Evolutionary conservation across 2,113 vertebrate genomes (phyloP).

Genomic region (Eulemur rufifrons): DNA sequence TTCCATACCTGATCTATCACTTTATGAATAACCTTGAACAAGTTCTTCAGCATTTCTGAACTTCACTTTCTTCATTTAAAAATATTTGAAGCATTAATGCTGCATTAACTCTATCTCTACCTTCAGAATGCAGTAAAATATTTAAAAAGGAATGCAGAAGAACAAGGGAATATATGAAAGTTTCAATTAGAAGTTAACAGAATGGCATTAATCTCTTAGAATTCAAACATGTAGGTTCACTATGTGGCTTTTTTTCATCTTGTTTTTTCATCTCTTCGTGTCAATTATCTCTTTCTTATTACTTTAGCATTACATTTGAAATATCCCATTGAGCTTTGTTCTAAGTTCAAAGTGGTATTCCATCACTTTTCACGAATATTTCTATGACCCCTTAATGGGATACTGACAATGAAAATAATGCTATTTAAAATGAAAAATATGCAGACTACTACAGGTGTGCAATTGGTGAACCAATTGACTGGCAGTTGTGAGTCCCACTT

Average conservation of each 20-base stretch:
- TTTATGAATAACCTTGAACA: background rate
- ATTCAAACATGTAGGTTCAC: background rate
- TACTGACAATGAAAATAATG: conserved; percentile 18
- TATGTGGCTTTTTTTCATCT: background rate
- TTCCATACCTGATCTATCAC: background rate
- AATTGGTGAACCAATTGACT: conserved; percentile 39
- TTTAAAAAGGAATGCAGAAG: background rate
- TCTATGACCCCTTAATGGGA: conserved; percentile 23
- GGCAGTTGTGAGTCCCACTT: background rate
- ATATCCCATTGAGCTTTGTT: conserved; percentile 49
- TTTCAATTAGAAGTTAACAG: background rate
- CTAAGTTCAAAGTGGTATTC: conserved; percentile 35
- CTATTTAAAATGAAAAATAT: conserved; percentile 34
- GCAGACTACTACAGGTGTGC: background rate
- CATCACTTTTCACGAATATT: conserved; percentile 23
- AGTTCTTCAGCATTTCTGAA: background rate
- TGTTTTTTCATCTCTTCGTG: conserved; percentile 12
- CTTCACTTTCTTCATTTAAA: background rate
- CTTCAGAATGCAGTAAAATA: background rate
- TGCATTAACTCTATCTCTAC: background rate
- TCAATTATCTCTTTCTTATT: conserved; percentile 38
- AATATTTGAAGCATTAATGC: background rate
- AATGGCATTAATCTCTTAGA: background rate
- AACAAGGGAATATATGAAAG: background rate
- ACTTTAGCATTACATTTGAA: conserved; percentile 34